Percentiles rank a stretch among this genome's conserved stretches.
Conservation (phyloP, 2,888 invertebrate genomes). For the Yponomeuta cagnagella region DNA sequence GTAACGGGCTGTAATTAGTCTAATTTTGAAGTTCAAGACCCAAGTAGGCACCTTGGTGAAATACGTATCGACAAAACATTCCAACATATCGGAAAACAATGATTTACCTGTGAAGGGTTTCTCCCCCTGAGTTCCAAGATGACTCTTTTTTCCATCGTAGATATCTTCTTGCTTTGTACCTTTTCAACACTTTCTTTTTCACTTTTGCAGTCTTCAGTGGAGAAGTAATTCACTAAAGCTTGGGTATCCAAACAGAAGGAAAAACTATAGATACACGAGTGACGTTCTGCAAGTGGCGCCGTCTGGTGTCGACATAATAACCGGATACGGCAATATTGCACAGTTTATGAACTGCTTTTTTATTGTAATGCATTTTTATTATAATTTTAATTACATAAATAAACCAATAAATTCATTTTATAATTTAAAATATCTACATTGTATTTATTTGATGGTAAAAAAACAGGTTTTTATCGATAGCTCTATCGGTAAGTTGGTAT, state of each 20-base stretch:
- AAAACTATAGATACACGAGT: slow-evolving; percentile 74
- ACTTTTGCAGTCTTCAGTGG: slow-evolving; percentile 53
- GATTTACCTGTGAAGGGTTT: slow-evolving; percentile 90
- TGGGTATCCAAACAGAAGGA: slow-evolving; percentile 78
- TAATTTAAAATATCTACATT: background rate
- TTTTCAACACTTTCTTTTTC: slow-evolving; percentile 48
- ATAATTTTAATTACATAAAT: background rate
- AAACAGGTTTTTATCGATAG: background rate
- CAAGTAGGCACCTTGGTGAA: slow-evolving; percentile 45
- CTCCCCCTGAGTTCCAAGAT: slow-evolving; percentile 95
- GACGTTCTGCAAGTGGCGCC: slow-evolving; percentile 68
- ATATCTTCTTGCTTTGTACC: slow-evolving; percentile 41
- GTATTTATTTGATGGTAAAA: background rate
- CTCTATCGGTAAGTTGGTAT: slow-evolving; percentile 3
- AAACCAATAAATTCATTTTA: background rate
- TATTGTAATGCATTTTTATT: background rate
- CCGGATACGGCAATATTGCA: slow-evolving; percentile 51
- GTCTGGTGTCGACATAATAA: slow-evolving; percentile 51
- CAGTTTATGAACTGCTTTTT: slow-evolving; percentile 27
- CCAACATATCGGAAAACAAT: slow-evolving; percentile 55
- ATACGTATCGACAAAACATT: slow-evolving; percentile 76
- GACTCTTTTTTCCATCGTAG: slow-evolving; percentile 94
- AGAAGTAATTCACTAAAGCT: slow-evolving; percentile 69
- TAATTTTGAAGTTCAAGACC: slow-evolving; percentile 19
- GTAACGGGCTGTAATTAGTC: background rate